Base-by-base conservation (phyloP, 2,888 invertebrate genomes). In the Cantharis flavilabris region DNA sequence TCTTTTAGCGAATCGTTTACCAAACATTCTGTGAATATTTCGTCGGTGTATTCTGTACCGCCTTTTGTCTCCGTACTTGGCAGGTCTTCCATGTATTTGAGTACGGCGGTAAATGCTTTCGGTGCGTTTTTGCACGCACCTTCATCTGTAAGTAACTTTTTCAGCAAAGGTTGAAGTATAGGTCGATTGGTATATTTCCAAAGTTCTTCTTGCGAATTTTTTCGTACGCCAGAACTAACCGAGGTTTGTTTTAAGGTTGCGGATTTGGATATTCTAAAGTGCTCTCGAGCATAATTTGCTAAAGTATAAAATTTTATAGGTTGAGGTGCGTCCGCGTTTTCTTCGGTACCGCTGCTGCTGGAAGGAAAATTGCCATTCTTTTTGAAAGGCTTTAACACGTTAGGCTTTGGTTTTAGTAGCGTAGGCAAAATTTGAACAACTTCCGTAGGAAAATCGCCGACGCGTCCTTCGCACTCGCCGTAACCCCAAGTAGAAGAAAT, bases 81-180 rank as follows among this genome's bases (percentile, higher is more conserved):
- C 84, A 97, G 91, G 86, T 98, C 98, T 20, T 97, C 98, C 97
- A 97, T 98, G 84, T 94, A 96, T 89, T 93, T 94, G 62, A 96
- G 90, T 82, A 96, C 93, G 81, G 92, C 93, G 78, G 92, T 91
- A 87, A 95, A 96, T 77, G 94, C 92, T 72, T 91, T 89, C 81
- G 95, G 91, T 1, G 97, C 95, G 83, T 93, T 92, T 84, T 94
- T 94, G 49, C 92, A 92, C 3, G 94, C 88, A 72, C 92, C 91
- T 81, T 94, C 94, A 83, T 95, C 92, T 23, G 91, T 91, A 80
- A 93, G 88, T 18, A 97, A 85, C 86, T 95, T 95, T 83, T 94
- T 93, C 16, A 98, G 89, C 30, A 97, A 88, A 0, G 98, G 97
- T 81, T 94, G 93, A 81, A 94, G 93, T 13, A 98, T 89, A 0